phyloP scores from a whole-genome alignment of 2,797 vertebrate species.

The Heterohyrax brucei region DNA sequence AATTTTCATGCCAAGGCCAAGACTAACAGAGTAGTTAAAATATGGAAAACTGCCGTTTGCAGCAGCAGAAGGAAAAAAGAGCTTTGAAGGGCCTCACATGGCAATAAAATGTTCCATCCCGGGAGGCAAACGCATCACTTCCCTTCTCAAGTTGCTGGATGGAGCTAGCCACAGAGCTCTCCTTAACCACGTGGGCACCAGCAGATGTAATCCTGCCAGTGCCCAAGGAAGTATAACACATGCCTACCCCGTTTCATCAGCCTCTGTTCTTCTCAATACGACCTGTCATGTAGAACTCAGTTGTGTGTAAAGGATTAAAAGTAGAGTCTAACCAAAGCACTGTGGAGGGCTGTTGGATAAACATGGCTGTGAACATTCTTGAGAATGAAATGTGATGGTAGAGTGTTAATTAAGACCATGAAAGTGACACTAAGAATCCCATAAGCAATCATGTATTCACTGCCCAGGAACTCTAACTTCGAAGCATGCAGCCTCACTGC shows the following conservation, averaged over 20 bases:
- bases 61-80: background rate
- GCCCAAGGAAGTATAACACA: background rate
- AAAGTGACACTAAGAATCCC: background rate
- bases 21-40: background rate
- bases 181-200: background rate
- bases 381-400: background rate
- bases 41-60: background rate
- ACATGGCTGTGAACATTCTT: background rate
- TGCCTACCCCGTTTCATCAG: background rate
- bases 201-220: background rate
- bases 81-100: background rate
- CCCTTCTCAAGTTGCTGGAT: background rate
- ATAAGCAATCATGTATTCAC: rapidly evolving
- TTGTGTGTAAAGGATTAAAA: background rate
- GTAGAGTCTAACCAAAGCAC: background rate
- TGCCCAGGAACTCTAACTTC: background rate
- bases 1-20: background rate
- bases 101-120: background rate
- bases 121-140: background rate
- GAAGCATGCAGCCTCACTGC: background rate
- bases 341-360: background rate
- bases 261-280: background rate
- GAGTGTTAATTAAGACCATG: background rate
- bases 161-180: background rate
- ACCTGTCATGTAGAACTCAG: background rate